Evolutionary conservation across 92 coral and sea anemone species (phyloP).

Genomic region (Phenganax marumi): DNA sequence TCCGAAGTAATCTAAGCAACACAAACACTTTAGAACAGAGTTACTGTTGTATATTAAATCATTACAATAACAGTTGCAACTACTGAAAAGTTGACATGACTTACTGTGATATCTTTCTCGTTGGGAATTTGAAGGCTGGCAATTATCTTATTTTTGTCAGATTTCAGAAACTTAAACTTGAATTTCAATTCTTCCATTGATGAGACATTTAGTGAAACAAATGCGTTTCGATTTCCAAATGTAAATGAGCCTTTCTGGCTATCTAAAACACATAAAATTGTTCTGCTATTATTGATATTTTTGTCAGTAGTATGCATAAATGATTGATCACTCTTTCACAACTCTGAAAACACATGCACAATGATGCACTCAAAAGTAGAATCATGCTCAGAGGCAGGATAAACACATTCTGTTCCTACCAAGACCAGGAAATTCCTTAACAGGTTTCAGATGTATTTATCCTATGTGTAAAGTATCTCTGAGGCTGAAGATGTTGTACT

Average conservation of each 20-base stretch:
- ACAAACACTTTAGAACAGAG: not conserved
- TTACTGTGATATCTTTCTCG: constrained; percentile 7
- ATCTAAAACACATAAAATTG: not conserved
- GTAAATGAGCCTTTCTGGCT: constrained; percentile 25
- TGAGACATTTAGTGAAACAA: constrained; percentile 22
- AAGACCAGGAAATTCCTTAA: no score
- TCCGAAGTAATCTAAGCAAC: constrained; percentile 1
- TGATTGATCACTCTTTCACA: no score
- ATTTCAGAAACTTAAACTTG: constrained; percentile 3
- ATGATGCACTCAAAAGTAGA: no score
- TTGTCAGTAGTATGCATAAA: not conserved
- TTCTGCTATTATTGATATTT: not conserved
- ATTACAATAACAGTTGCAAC: not conserved
- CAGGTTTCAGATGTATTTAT: not conserved
- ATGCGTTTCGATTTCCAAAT: constrained; percentile 12
- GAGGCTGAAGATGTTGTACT: not conserved
- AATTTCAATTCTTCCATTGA: constrained; percentile 20
- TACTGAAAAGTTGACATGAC: not conserved
- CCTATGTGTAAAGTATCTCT: not conserved
- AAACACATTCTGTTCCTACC: no score
- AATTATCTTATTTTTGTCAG: not conserved
- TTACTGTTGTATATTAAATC: not conserved
- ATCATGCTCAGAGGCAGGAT: no score
- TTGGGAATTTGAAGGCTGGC: constrained; percentile 20
- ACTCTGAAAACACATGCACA: no score